phyloP scores from a whole-genome alignment of 2,113 vertebrate genomes.

The Plecturocebus donacophilus region DNA sequence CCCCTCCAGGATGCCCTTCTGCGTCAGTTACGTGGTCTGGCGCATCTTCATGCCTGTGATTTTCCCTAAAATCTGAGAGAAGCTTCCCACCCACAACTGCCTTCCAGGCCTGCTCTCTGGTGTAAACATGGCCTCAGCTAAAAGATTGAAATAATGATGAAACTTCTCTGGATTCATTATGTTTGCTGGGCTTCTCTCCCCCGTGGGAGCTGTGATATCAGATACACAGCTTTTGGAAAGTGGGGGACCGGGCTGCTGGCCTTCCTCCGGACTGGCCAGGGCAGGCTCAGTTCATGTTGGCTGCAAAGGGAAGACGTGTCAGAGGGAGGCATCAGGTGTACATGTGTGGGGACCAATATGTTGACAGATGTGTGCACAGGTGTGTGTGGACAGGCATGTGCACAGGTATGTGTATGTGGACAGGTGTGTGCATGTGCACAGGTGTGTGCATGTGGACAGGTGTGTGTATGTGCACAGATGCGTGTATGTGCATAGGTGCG shows the following conservation, averaged over 20 bases:
- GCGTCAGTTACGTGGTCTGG: no score
- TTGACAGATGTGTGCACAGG: background rate
- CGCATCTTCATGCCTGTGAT: accelerated
- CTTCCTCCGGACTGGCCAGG: accelerated
- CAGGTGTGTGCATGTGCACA: no score
- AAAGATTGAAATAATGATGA: background rate
- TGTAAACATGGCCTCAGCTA: background rate
- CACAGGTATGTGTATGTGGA: background rate
- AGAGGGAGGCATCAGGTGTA: no score
- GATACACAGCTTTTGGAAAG: background rate
- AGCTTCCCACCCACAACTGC: accelerated
- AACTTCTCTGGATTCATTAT: background rate
- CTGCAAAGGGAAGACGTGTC: no score
- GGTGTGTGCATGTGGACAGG: background rate
- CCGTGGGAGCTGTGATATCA: accelerated
- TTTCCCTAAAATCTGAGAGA: background rate
- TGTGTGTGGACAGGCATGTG: background rate
- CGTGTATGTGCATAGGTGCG: no score
- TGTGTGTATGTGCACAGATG: background rate
- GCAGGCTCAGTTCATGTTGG: background rate
- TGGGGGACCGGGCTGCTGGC: accelerated
- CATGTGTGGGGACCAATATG: accelerated
- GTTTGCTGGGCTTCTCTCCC: background rate
- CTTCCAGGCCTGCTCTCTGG: background rate
- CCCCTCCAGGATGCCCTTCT: no score